Evolutionary conservation across 1,140 invertebrate genomes (phyloP), one percentile per base, ranked within the genome.

Genomic region (Apis laboriosa): DNA sequence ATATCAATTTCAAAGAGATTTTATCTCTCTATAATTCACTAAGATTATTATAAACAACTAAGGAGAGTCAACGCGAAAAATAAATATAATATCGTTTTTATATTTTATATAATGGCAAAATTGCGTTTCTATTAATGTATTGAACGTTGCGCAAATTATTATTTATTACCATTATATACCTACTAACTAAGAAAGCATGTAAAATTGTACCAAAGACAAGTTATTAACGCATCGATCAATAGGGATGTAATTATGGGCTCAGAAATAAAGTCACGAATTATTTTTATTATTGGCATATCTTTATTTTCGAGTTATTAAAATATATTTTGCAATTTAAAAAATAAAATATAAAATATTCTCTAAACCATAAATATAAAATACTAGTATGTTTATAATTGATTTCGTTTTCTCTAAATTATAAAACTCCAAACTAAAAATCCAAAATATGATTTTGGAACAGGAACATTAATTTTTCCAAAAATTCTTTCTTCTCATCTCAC

Each of bases 131-230:
- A 73, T 15, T 56, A 56, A 56, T 72, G 55, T 34, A 43, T 79
- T 53, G 4, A 63, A 79, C 11, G 19, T 63, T 80, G 15, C 28
- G n/a, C n/a, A 11, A 9, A 15, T n/a, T 51, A 53, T 86, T 79
- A 71, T 86, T 86, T 83, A 86, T 75, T 56, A 81, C 7, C 43
- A 66, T 58, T 70, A 60, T 70, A 53, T n/a, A 80, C 34, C 0
- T 43, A 43, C 55, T n/a, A 60, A 82, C n/a, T 73, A 77, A 68
- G 73, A 51, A 77, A 68, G 24, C 68, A 43, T 66, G 74, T 67
- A 77, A 76, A 83, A 43, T 51, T 77, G 58, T 83, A 85, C 73
- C 85, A 83, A 86, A 86, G 85, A 77, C 55, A 58, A 28, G 28
- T 64, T 82, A 77, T 86, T 28, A 60, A 66, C 53, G 28, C 60